Conservation (phyloP, 2,888 invertebrate species). For the Halocaridina rubra region DNA sequence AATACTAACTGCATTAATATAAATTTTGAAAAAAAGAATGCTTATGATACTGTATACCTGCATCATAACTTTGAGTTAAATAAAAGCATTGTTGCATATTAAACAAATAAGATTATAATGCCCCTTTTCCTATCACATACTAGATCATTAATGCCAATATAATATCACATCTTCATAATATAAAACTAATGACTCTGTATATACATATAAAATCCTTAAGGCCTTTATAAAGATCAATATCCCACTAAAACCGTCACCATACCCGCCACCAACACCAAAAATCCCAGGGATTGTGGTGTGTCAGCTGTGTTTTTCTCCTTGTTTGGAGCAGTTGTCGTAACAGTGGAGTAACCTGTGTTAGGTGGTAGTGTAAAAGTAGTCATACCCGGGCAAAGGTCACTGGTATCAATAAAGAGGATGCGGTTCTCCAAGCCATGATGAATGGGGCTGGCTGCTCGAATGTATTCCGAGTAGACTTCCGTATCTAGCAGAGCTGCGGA, state of each 20-base stretch:
- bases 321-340: background rate
- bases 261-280: slow-evolving; percentile 14
- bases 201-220: background rate
- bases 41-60: too few relatives aligned
- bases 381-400: slow-evolving; percentile 43
- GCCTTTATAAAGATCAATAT: background rate
- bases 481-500: slow-evolving; percentile 58
- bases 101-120: too few relatives aligned
- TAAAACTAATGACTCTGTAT: too few relatives aligned
- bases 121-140: too few relatives aligned
- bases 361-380: background rate
- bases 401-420: slow-evolving; percentile 51
- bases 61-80: too few relatives aligned
- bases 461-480: slow-evolving; percentile 49
- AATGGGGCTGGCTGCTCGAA: slow-evolving; percentile 44
- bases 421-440: slow-evolving; percentile 61
- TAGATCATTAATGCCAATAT: too few relatives aligned
- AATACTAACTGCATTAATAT: too few relatives aligned
- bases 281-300: background rate
- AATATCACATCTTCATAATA: too few relatives aligned
- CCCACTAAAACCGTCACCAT: background rate
- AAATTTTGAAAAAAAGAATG: too few relatives aligned
- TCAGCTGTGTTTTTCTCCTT: background rate
- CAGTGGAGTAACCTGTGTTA: background rate
- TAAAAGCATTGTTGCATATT: too few relatives aligned